Evolutionary conservation across 64 coral and sea anemone genomes (phyloP), one percentile per base, ranked within the genome.

Genomic region (Montipora efflorescens): DNA sequence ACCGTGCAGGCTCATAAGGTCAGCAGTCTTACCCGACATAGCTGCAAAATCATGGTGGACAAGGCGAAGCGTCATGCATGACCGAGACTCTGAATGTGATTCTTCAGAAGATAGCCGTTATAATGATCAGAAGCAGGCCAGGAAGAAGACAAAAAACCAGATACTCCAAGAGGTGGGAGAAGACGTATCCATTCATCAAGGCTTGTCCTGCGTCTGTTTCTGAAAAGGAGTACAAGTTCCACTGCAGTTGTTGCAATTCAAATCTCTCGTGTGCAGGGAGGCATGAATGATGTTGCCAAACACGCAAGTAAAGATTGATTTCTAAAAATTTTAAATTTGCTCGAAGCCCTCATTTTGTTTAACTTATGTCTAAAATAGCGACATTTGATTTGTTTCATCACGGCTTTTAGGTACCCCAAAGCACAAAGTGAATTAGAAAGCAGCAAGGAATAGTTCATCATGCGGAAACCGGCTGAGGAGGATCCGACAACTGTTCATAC

Each of bases 201-300:
- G 79, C 78, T 79, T 92, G 91, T 83, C 78, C 91, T 93, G 75
- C 82, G 52, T 36, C 49, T 93, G 91, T 93, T 82, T 83, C 91
- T 66, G 81, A 87, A 84, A 82, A 87, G 80, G 80, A 84, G 82
- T 87, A 93, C 91, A 93, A 93, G 80, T 93, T 93, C 91, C 81
- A 93, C 80, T 93, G 91, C 81, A 93, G 79, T 72, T 87, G 79
- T 59, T 93, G 82, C 91, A 93, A 93, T 93, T 72, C 81, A 83
- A 87, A 93, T 87, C 79, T 93, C 72, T 93, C 91, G 81, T 93
- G 91, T 78, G 74, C 91, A 93, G 75, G 91, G 91, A 93, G 91
- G 91, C 58, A 84, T 84, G 16, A 92, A 92, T 84, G 90, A 92
- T 93, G 91, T 93, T 58, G 43, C 19, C n/a, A 75, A 47, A 82